phyloP scores from a whole-genome alignment of 2,888 invertebrate genomes.

The Cabera pusaria region DNA sequence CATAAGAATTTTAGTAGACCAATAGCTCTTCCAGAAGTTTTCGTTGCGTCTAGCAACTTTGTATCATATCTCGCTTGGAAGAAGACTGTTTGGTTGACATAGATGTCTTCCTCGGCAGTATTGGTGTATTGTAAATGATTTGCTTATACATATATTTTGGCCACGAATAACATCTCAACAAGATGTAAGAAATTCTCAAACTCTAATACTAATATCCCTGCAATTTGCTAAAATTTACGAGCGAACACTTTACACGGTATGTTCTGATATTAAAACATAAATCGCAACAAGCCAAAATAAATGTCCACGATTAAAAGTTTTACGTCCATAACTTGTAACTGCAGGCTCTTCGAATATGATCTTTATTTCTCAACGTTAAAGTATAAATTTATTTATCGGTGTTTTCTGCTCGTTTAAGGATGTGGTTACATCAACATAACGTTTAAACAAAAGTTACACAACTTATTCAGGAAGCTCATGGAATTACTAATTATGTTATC shows the following conservation, averaged over 20 bases:
- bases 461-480: too few species aligned
- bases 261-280: conserved; percentile 18
- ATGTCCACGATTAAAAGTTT: conserved; percentile 27
- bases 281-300: conserved; percentile 22
- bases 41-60: too few species aligned
- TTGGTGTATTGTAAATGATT: too few species aligned
- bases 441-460: conserved; percentile 4
- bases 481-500: too few species aligned
- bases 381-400: not conserved
- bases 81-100: too few species aligned
- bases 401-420: conserved; percentile 3
- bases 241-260: conserved; percentile 11
- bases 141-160: too few species aligned
- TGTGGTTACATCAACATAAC: conserved; percentile 9
- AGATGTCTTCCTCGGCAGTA: too few species aligned
- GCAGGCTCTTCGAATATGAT: conserved; percentile 5
- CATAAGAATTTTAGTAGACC: too few species aligned
- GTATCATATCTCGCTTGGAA: too few species aligned
- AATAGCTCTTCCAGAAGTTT: too few species aligned
- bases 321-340: conserved; percentile 8
- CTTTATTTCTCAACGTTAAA: conserved; percentile 3
- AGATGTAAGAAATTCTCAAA: too few species aligned
- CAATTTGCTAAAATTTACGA: conserved; percentile 8
- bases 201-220: not conserved
- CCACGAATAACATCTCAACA: too few species aligned